Evolutionary conservation across 1,140 invertebrate species (phyloP).

Genomic region (Cyrtorhinus lividipennis): DNA sequence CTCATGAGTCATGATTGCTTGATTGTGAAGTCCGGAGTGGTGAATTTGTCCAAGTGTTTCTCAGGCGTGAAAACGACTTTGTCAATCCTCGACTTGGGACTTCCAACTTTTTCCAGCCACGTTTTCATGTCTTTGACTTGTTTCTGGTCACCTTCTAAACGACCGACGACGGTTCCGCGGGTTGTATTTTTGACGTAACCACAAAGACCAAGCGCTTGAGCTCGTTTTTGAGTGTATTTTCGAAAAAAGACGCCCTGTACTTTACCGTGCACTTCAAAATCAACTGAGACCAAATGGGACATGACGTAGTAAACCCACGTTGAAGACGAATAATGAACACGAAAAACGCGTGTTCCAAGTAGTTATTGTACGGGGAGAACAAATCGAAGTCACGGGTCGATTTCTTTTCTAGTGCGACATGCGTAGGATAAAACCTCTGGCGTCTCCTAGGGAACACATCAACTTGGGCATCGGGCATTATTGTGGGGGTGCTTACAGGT

Average conservation of each 20-base stretch:
- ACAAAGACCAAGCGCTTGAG: conserved; percentile 37
- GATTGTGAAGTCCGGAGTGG: background rate
- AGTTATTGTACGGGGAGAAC: no score
- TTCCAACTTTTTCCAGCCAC: conserved; percentile 43
- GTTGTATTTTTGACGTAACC: conserved; percentile 53
- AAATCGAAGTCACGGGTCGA: no score
- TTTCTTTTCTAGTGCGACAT: no score
- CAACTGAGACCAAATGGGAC: conserved; percentile 13
- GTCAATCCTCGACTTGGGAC: conserved; percentile 43
- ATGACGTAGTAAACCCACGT: no score
- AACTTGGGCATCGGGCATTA: no score
- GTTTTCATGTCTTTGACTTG: conserved; percentile 42
- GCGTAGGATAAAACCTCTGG: no score
- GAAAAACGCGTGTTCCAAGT: no score
- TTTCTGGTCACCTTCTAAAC: conserved; percentile 39
- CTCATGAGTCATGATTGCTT: background rate
- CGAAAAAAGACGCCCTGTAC: conserved; percentile 42
- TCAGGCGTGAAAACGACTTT: conserved; percentile 37
- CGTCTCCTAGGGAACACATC: no score
- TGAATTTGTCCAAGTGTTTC: conserved; percentile 19
- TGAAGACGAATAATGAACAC: no score
- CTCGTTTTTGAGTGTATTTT: conserved; percentile 43
- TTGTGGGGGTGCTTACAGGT: no score
- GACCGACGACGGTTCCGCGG: conserved; percentile 43
- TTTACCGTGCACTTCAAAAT: conserved; percentile 41